Evolutionary conservation across 1,140 invertebrate species (phyloP), one percentile per base, ranked within the genome.

Genomic region (Frieseomelitta varia): DNA sequence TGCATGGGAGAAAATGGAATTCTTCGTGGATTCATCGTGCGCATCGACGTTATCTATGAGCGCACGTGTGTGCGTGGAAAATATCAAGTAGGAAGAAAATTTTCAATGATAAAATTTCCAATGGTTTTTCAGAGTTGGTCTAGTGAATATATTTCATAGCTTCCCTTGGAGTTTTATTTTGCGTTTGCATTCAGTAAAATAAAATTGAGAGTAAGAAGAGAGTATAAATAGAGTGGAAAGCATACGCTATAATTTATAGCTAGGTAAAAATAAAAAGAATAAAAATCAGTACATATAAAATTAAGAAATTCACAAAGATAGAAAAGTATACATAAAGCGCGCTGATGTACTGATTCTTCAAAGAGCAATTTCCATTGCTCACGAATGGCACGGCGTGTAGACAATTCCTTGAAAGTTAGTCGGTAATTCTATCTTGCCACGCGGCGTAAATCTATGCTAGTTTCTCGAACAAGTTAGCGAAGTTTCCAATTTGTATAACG

Each of bases 1-100:
- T 51, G 61, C 73, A 21, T 27, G 51, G 21, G 15, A 80, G 80
- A 77, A 89, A 89, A 89, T 88, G 63, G 84, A 88, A 89, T 89
- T 89, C 80, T 71, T 68, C 39, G 8, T 47, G 39, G 39, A 10
- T 47, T 10, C 73, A 10, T 56, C 11, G 53, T 47, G 39, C 61
- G 39, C 53, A 76, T 72, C n/a, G 17, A 51, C 72, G 69, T 47
- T 34, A 17, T 27, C 10, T 61, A n/a, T 8, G 21, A 74, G 21
- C 51, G 55, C 27, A 55, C 34, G n/a, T 63, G 21, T 56, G 55
- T 15, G 53, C 63, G 24, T 14, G 67, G 61, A 87, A 87, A 53
- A 58, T 65, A 75, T 87, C 79, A 47, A 56, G 61, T 34, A 51
- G 55, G 17, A n/a, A 55, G 39, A 3, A 47, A 84, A 88, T 80